phyloP scores from a whole-genome alignment of 2,113 vertebrate genomes.

The Chamaea fasciata region DNA sequence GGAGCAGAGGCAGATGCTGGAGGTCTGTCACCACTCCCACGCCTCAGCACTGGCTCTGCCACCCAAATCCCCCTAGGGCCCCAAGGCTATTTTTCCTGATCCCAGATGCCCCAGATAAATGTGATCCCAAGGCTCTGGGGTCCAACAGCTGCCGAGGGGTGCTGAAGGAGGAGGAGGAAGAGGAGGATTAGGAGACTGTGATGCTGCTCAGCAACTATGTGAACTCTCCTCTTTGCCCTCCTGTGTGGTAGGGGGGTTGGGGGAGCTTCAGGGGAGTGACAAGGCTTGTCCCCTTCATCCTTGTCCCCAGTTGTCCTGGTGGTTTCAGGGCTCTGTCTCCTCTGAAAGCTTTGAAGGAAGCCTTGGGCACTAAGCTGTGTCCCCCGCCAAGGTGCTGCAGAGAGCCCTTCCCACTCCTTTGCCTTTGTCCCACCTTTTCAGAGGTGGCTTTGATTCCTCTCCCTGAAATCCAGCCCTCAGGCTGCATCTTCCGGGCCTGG shows the following conservation, averaged over 20 bases:
- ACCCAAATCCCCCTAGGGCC: background rate
- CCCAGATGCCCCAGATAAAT: rapidly evolving
- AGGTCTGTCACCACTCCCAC: background rate
- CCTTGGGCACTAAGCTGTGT: background rate
- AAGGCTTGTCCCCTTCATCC: background rate
- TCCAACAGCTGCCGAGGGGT: background rate
- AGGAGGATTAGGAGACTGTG: background rate
- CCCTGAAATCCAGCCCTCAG: background rate
- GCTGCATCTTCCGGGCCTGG: background rate
- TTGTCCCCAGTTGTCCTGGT: background rate
- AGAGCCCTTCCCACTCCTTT: background rate
- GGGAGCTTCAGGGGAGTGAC: background rate
- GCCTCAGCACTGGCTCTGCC: background rate
- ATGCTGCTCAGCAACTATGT: rapidly evolving
- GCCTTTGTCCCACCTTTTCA: background rate
- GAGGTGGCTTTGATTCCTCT: background rate
- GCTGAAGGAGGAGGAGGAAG: background rate
- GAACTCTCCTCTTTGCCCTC: background rate
- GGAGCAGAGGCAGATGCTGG: background rate
- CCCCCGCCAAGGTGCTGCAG: background rate
- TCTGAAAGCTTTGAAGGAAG: background rate
- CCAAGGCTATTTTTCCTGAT: background rate
- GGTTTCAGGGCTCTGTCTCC: background rate
- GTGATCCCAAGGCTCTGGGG: rapidly evolving
- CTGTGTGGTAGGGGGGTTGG: background rate